Evolutionary conservation across 2,113 vertebrate genomes (phyloP).

Genomic region (Collichthys lucidus): DNA sequence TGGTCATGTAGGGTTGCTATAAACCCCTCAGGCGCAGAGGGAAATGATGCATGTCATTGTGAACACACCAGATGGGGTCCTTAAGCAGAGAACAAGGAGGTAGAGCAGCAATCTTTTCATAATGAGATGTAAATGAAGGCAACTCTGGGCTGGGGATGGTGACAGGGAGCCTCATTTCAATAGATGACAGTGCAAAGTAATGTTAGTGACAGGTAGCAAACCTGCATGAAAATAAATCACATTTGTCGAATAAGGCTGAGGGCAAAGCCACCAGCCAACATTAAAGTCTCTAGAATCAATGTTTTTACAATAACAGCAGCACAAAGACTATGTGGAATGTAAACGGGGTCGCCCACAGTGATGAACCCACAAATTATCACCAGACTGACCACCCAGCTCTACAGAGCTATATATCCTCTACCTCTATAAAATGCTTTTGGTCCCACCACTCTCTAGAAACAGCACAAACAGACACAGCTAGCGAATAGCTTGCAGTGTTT

Average conservation of each 20-base stretch:
- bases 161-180: slow-evolving; percentile 32
- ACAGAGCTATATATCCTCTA: background rate
- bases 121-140: slow-evolving; percentile 78
- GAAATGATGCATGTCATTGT: slow-evolving; percentile 81
- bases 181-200: slow-evolving; percentile 46
- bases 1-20: slow-evolving; percentile 31
- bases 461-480: background rate
- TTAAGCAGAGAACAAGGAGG: slow-evolving; percentile 50
- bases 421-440: background rate
- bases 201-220: slow-evolving; percentile 75
- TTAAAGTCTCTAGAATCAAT: background rate
- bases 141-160: slow-evolving; percentile 18
- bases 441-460: too few relatives aligned
- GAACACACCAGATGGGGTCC: slow-evolving; percentile 80
- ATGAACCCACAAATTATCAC: background rate
- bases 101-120: slow-evolving; percentile 36
- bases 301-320: background rate
- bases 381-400: background rate
- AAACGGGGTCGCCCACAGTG: background rate
- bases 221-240: slow-evolving; percentile 60
- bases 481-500: background rate
- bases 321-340: background rate
- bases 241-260: slow-evolving; percentile 50
- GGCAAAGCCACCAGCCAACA: background rate
- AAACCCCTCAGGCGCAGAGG: slow-evolving; percentile 55